Evolutionary conservation across 2,888 invertebrate species (phyloP).

Genomic region (Exocentrus adspersus): DNA sequence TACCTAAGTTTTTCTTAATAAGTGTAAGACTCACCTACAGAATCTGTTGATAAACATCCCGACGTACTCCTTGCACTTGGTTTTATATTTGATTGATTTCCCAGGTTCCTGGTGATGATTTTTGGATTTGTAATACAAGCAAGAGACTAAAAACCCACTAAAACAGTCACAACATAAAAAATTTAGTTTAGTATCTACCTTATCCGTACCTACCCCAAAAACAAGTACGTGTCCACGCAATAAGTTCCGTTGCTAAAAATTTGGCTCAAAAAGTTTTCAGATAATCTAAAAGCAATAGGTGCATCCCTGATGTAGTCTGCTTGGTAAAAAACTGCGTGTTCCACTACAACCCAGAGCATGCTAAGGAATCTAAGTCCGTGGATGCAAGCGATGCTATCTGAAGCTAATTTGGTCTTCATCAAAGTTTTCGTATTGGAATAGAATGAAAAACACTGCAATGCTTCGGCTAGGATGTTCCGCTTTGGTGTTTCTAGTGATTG

Average conservation of each 20-base stretch:
- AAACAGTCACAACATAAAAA: constrained; percentile 27
- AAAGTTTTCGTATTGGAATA: constrained; percentile 64
- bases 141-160: constrained; percentile 55
- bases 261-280: constrained; percentile 59
- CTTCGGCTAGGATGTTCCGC: constrained; percentile 45
- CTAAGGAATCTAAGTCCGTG: constrained; percentile 67
- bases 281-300: constrained; percentile 55
- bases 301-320: constrained; percentile 61
- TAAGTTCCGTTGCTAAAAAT: constrained; percentile 62
- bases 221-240: constrained; percentile 66
- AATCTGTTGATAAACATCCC: constrained; percentile 59
- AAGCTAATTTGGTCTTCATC: constrained; percentile 57
- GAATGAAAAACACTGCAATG: constrained; percentile 65
- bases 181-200: no score
- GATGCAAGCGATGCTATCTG: constrained; percentile 60
- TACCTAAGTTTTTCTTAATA: no score
- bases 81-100: constrained; percentile 35
- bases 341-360: constrained; percentile 69
- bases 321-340: constrained; percentile 65
- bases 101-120: constrained; percentile 36
- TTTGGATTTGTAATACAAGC: constrained; percentile 53
- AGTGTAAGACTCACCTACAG: constrained; percentile 61
- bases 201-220: constrained; percentile 55
- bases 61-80: constrained; percentile 47
- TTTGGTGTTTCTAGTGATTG: constrained; percentile 21